phyloP scores from a whole-genome alignment of 2,888 invertebrate genomes.

The Ceraclea dissimilis region DNA sequence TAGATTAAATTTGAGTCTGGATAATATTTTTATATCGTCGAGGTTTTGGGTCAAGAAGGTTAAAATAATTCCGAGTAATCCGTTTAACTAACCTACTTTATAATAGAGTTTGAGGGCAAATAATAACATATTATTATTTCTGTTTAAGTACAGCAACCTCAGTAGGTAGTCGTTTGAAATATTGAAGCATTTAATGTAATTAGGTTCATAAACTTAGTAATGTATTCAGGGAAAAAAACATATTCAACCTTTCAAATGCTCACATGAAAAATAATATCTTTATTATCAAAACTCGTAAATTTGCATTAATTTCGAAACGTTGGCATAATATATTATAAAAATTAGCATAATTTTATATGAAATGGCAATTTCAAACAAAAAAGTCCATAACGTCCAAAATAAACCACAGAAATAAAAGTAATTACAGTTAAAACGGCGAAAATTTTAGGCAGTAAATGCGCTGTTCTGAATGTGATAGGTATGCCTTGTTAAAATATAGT shows the following conservation, averaged over 20 bases:
- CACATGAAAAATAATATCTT: background rate
- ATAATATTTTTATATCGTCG: too few species aligned
- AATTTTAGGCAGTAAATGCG: background rate
- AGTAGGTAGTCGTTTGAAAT: too few species aligned
- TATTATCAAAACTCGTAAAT: conserved; percentile 1
- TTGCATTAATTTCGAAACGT: background rate
- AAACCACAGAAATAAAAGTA: background rate
- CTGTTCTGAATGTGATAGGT: too few species aligned
- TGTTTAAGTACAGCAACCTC: background rate
- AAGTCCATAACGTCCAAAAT: background rate
- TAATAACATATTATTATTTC: background rate
- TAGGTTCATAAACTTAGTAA: too few species aligned
- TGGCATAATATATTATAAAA: background rate
- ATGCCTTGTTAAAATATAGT: too few species aligned
- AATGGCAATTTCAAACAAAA: background rate
- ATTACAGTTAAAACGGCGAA: background rate
- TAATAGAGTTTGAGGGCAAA: background rate
- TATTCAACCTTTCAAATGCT: background rate
- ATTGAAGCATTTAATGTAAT: too few species aligned
- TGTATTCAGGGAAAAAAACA: too few species aligned
- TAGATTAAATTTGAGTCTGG: too few species aligned
- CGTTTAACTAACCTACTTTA: background rate
- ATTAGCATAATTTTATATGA: background rate
- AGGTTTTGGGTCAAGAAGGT: too few species aligned
- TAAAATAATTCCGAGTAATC: too few species aligned